Conservation (phyloP, 2,888 invertebrate genomes). For the Leptinotarsa tumamoca region DNA sequence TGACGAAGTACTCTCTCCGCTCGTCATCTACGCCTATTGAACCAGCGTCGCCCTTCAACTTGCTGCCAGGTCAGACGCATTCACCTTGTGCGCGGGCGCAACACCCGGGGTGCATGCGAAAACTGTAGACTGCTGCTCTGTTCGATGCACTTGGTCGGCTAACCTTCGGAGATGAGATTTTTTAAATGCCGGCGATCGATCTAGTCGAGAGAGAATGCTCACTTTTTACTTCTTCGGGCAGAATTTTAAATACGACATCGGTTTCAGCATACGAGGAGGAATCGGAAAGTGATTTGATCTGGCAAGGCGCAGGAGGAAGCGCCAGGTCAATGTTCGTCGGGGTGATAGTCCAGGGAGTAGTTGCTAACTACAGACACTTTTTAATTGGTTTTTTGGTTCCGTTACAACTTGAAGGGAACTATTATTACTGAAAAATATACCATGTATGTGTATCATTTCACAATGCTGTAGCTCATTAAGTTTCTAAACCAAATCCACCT, state of each 20-base stretch:
- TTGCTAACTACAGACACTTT: no score
- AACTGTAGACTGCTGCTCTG: constrained; percentile 20
- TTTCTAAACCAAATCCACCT: no score
- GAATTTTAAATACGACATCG: constrained; percentile 6
- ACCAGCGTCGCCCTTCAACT: constrained; percentile 64
- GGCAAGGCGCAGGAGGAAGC: no score
- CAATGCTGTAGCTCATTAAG: no score
- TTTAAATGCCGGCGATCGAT: constrained; percentile 7
- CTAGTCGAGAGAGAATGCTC: constrained; percentile 15
- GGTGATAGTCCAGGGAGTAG: no score
- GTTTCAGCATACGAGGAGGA: not conserved
- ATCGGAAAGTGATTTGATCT: not conserved
- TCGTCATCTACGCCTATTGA: constrained; percentile 11
- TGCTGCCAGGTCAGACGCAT: constrained; percentile 64
- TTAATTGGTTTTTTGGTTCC: no score
- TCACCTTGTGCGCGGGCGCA: constrained; percentile 64
- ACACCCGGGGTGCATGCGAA: constrained; percentile 16
- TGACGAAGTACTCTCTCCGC: not conserved
- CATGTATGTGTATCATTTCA: no score
- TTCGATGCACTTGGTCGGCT: constrained; percentile 16
- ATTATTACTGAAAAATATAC: no score
- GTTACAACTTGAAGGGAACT: no score
- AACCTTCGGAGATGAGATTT: constrained; percentile 17
- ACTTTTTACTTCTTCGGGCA: constrained; percentile 10
- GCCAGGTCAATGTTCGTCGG: no score